These are phyloP conservation scores for Etia nguti DNA, from an alignment of 2,113 vertebrate species.

Conservation along the genomic window DNA sequence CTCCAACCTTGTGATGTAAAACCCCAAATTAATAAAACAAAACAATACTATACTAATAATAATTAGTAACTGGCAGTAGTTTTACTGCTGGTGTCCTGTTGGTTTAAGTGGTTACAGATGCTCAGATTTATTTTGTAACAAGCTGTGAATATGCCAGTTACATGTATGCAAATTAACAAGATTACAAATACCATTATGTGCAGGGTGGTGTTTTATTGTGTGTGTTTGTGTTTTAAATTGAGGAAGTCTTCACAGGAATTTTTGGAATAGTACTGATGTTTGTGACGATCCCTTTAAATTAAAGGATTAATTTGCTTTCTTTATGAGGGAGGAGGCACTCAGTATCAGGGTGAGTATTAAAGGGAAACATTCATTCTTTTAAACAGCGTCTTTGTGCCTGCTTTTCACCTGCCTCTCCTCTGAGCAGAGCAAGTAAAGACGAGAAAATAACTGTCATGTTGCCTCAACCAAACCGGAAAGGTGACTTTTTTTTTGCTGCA, in stretches of 20 bases:
- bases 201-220: background rate
- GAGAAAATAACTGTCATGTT: slow-evolving; percentile 62
- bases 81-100: background rate
- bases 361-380: background rate
- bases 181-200: background rate
- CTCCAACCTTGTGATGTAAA: background rate
- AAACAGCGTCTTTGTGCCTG: background rate
- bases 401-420: slow-evolving; percentile 38
- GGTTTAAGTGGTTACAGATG: background rate
- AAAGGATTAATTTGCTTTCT: background rate
- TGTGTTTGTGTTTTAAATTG: background rate
- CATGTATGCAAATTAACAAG: background rate
- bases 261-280: background rate
- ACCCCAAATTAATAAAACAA: background rate
- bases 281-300: background rate
- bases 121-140: background rate
- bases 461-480: slow-evolving; percentile 48
- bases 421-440: slow-evolving; percentile 53
- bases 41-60: background rate
- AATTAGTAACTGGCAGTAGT: background rate
- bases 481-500: slow-evolving; percentile 7
- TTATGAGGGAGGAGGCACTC: background rate
- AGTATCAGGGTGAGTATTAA: background rate
- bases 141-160: background rate
- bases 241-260: background rate